Base-by-base conservation (phyloP, 2,797 vertebrate genomes). In the Danionella dracula region DNA sequence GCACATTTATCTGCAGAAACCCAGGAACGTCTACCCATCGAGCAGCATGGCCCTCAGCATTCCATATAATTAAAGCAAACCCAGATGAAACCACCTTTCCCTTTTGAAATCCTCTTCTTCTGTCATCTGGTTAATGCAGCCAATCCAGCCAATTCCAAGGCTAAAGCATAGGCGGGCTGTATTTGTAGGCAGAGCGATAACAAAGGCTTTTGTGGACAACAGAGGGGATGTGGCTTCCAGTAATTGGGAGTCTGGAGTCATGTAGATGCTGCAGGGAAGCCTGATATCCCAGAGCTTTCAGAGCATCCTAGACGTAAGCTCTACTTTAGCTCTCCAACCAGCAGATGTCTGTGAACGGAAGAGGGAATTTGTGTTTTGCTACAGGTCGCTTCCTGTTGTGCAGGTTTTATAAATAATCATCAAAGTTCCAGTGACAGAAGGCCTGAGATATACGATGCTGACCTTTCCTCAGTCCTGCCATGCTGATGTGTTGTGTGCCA, bases 61-160 rank as follows among this genome's bases (percentile, higher is more conserved):
- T 70, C 27, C 20, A 56, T 76, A 79, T 83, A 87, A 87, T 86
- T 90, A 88, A 89, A 86, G 85, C 80, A 82, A 78, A 79, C 81
- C 81, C 76, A 75, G 70, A 84, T 83, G 76, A 85, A 85, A 86
- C 85, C 77, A 49, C 55, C 0, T 70, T 78, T 67, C 56, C 66
- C 49, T 80, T 79, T 84, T 82, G 83, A 77, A 88, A 81, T 81
- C 13, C 74, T 69, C 68, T 78, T 65, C 77, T 74, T 82, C 77
- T 76, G 84, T 85, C 82, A 74, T 81, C 73, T 48, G 75, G 80
- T 79, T 81, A 83, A 84, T 78, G 74, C 78, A 76, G 77, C 81
- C 68, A 59, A 74, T 68, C 76, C 79, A 77, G 76, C 81, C 78
- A 81, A 79, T 80, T 79, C 81, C 72, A 71, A 75, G 78, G 73